phyloP scores from a whole-genome alignment of 1,140 invertebrate genomes.

The Brachionus koreanus region DNA sequence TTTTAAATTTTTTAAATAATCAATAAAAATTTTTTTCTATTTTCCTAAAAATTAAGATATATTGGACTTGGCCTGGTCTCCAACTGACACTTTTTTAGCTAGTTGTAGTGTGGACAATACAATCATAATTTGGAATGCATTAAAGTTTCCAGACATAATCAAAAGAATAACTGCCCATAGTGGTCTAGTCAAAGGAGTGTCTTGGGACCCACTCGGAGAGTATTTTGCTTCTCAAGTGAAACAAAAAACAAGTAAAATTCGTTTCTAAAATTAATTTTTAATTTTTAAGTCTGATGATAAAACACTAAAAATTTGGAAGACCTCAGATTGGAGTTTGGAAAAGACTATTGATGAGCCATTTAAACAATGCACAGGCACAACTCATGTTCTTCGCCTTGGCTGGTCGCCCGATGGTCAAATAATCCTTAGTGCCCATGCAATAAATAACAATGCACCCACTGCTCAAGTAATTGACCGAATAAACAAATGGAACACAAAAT shows the following conservation, averaged over 20 bases:
- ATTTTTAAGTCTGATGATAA: conserved; percentile 63
- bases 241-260: background rate
- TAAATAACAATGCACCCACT: conserved; percentile 93
- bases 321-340: conserved; percentile 28
- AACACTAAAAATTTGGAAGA: conserved; percentile 86
- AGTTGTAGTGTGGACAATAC: conserved; percentile 93
- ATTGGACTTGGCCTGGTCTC: conserved; percentile 90
- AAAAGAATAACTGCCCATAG: conserved; percentile 67
- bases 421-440: conserved; percentile 90
- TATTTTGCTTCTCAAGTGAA: conserved; percentile 73
- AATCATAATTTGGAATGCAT: conserved; percentile 90
- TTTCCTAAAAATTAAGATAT: conserved; percentile 68
- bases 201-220: conserved; percentile 97
- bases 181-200: conserved; percentile 83
- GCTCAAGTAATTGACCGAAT: conserved; percentile 63
- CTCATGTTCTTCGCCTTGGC: conserved; percentile 81
- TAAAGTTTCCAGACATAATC: conserved; percentile 69
- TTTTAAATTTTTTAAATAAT: background rate
- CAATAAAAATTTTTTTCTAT: background rate
- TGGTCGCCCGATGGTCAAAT: conserved; percentile 98
- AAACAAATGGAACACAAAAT: conserved; percentile 51
- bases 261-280: conserved; percentile 27
- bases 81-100: conserved; percentile 82
- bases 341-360: conserved; percentile 39
- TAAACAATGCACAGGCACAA: conserved; percentile 77